phyloP scores from a whole-genome alignment of 1,140 invertebrate species.

The Papilio polytes region DNA sequence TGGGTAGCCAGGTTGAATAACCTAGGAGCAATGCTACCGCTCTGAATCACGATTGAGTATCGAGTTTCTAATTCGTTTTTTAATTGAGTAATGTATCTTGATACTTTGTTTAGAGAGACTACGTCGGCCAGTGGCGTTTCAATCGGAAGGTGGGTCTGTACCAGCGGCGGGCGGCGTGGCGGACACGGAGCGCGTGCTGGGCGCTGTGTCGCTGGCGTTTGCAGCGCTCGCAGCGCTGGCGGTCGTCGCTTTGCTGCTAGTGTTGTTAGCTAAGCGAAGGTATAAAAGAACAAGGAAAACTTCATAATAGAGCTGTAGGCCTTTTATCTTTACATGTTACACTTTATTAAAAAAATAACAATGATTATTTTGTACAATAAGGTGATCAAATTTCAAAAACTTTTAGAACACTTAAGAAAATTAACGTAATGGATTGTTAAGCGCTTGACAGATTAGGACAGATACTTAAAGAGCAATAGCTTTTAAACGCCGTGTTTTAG shows the following conservation, averaged over 20 bases:
- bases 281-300: conserved; percentile 37
- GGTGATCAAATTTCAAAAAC: not conserved
- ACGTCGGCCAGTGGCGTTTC: conserved; percentile 71
- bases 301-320: not conserved
- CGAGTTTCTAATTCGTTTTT: no score
- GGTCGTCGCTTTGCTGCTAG: conserved; percentile 69
- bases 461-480: not conserved
- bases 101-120: conserved; percentile 61
- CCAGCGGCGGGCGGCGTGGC: conserved; percentile 43
- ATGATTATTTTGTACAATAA: no score
- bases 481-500: not conserved
- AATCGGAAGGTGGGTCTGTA: conserved; percentile 57
- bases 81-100: not conserved
- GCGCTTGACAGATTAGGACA: not conserved
- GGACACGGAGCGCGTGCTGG: conserved; percentile 70
- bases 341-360: no score
- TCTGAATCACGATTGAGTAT: no score
- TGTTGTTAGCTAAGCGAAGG: conserved; percentile 71
- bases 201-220: conserved; percentile 74
- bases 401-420: conserved; percentile 1
- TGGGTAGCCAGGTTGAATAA: no score
- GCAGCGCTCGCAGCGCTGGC: conserved; percentile 72
- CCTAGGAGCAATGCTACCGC: no score
- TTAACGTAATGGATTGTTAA: not conserved
- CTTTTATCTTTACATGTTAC: not conserved